Evolutionary conservation across 2,888 invertebrate species (phyloP), one percentile per base, ranked within the genome.

Genomic region (Didymodactylos carnosus): DNA sequence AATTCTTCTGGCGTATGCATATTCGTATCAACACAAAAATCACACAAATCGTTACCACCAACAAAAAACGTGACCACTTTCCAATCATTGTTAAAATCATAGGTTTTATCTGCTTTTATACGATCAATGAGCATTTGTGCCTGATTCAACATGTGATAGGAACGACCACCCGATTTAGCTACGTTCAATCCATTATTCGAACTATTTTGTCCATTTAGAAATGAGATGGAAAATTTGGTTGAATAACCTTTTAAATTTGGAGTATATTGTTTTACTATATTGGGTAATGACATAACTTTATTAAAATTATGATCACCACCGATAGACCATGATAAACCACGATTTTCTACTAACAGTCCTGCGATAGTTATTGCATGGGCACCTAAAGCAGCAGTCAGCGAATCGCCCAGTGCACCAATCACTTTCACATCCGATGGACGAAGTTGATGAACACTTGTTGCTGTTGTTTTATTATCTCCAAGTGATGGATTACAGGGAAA

Each of bases 181-280:
- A 35, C 62, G 35, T 62, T 62, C 1, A 62, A 27, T 62, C 62
- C 62, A 35, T 62, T 62, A 16, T 62, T 2, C 35, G 29, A 35
- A 3, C 35, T 35, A 35, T 62, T 62, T 62, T 62, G 62, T n/a
- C 62, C 62, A 62, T 62, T 62, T 19, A 62, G 62, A 62, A 35
- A 62, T 35, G 62, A 35, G 8, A 62, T 35, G 16, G 62, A 62
- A 25, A 70, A 77, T 6, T 79, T 79, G 0, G 75, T 75, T 10
- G 82, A 79, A 75, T 76, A 81, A 13, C 82, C 82, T 25, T 76
- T 78, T n/a, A 82, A 69, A 27, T 78, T 73, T 11, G 80, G 79
- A 76, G 80, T 81, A 77, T 79, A 82, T 70, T 77, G 73, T 75
- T 79, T 79, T 27, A 82, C 74, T 43, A 81, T 79, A 76, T 82